Percentiles rank a stretch among this genome's conserved stretches.
Conservation (phyloP, 2,113 vertebrate species). For the Peromyscus californicus region DNA sequence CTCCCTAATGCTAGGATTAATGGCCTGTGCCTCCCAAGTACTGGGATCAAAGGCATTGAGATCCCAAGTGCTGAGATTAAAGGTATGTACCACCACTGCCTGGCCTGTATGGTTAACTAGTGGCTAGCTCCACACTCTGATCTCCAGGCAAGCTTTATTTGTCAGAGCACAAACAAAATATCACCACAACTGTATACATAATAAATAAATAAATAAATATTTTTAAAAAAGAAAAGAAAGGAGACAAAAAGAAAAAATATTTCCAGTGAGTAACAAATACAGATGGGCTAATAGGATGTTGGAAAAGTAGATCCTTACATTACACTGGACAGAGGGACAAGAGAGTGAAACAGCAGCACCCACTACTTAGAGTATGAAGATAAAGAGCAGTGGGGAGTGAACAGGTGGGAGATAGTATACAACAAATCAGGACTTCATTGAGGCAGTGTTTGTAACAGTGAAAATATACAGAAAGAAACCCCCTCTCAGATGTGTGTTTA, state of each 20-base stretch:
- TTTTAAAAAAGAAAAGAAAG: background rate
- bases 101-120: too few species aligned
- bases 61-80: too few species aligned
- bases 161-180: too few species aligned
- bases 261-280: background rate
- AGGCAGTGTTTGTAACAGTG: background rate
- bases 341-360: background rate
- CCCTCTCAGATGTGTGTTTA: conserved; percentile 17
- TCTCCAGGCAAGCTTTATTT: too few species aligned
- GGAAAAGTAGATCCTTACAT: conserved; percentile 29
- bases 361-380: background rate
- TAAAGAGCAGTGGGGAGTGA: background rate
- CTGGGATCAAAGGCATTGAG: too few species aligned
- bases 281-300: background rate
- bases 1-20: too few species aligned
- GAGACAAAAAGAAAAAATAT: background rate
- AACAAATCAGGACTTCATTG: background rate
- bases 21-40: too few species aligned
- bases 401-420: background rate
- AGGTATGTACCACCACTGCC: too few species aligned
- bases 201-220: background rate
- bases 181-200: background rate
- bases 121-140: too few species aligned
- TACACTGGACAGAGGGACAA: background rate
- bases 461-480: background rate